Base-by-base conservation (phyloP, 2,797 vertebrate genomes). In the Sebastes trivittatus region DNA sequence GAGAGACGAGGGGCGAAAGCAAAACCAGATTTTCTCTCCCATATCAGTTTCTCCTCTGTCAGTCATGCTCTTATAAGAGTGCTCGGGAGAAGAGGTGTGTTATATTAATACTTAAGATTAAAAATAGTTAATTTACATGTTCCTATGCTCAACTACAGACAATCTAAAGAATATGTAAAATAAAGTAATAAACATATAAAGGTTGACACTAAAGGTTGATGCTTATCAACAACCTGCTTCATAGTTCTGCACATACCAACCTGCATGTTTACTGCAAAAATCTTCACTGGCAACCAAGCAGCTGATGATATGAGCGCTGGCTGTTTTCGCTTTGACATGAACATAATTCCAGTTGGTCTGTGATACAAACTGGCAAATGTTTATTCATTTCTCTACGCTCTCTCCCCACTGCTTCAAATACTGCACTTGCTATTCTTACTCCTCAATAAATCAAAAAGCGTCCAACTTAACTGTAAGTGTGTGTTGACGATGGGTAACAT, bases 1-100 rank as follows among this genome's bases (percentile, higher is more conserved):
- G 70, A 78, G 86, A 88, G 87, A 87, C 65, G 79, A 90, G 80
- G 84, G 84, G 90, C 78, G 69, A 93, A 95, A 94, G 90, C 91
- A 92, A 92, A 95, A 96, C 91, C 95, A 96, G 94, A 95, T 95
- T 93, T 94, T 80, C 91, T 85, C 85, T 75, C 82, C 80, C 86
- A 1, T 90, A 90, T 93, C 90, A 78, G 90, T 90, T 94, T 92
- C 92, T 90, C 85, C 68, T 88, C 78, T 90, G 91, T 94, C 93
- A 93, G 89, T 94, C 91, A 93, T 62, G 74, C 80, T 78, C 79
- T 75, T 64, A 58, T 63, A 68, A 77, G 80, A 82, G 77, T 22
- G 42, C 80, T 83, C 34, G 1, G 67, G 76, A 81, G 74, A 73
- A 62, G 52, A 88, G 82, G 49, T 34, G 72, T 63, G 80, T 76